Conservation (phyloP, 2,113 vertebrate species). For the Brachypteracias leptosomus region DNA sequence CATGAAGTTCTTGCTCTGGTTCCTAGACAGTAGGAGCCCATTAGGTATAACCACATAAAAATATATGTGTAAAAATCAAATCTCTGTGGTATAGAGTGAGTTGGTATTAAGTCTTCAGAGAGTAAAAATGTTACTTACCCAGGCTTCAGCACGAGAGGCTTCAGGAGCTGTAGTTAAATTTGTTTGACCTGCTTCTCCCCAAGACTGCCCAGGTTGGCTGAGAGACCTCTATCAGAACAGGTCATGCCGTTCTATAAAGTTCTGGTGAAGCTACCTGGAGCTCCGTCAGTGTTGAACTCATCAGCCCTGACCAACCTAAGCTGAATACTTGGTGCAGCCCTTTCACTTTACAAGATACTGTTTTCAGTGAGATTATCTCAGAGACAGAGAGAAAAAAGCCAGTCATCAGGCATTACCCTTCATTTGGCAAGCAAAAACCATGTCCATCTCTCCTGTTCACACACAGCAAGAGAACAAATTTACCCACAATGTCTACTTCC, state of each 20-base stretch:
- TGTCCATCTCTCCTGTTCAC: not conserved
- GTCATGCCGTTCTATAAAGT: not conserved
- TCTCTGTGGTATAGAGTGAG: not conserved
- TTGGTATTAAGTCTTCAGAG: not conserved
- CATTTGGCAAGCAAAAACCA: not conserved
- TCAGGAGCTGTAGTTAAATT: not conserved
- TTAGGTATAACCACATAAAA: not conserved
- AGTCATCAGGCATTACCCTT: not conserved
- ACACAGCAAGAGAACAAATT: not conserved
- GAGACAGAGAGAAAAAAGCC: not conserved
- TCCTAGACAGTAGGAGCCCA: not conserved
- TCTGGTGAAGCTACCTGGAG: not conserved
- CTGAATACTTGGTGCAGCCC: not conserved
- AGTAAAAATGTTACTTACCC: not conserved
- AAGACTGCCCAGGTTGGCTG: accelerated
- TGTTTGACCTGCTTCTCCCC: not conserved
- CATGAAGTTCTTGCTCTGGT: not conserved
- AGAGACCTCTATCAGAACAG: not conserved
- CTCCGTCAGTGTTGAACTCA: too few relatives aligned
- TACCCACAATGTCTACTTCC: not conserved
- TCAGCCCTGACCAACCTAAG: not conserved
- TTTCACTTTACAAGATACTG: accelerated
- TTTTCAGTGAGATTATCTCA: not conserved
- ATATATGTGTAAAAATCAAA: not conserved
- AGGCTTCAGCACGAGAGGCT: not conserved